These are phyloP conservation scores for Drosophila miranda DNA, from an alignment of 1,140 invertebrate species.

Conservation along the genomic window DNA sequence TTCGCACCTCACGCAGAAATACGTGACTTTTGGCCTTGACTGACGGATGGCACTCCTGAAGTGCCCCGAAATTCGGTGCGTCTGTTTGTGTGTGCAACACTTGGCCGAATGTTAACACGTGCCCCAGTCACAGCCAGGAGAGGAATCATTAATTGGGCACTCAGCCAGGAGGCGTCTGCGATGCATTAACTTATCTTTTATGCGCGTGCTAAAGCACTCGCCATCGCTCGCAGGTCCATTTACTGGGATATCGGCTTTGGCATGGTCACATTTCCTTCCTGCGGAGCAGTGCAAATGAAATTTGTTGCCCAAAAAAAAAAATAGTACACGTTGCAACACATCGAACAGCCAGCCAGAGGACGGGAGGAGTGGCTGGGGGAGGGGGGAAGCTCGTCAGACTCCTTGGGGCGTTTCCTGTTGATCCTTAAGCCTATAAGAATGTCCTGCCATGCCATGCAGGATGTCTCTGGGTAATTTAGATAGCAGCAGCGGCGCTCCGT, in stretches of 20 bases:
- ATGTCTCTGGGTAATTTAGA: constrained; percentile 81
- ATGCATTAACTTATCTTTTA: constrained; percentile 70
- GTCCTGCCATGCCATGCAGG: constrained; percentile 57
- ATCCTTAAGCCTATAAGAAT: constrained; percentile 46
- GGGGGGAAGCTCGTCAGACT: constrained; percentile 24
- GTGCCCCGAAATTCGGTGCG: no score
- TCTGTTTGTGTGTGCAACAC: constrained; percentile 20
- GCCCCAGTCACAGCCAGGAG: constrained; percentile 2
- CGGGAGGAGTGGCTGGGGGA: neutral
- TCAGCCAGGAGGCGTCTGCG: constrained; percentile 12
- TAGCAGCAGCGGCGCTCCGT: constrained; percentile 61
- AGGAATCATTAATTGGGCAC: constrained; percentile 66
- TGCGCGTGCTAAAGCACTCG: constrained; percentile 51
- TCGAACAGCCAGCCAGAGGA: constrained; percentile 5
- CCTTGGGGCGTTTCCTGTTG: constrained; percentile 66
- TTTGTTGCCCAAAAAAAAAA: constrained; percentile 54
- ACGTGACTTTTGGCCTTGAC: constrained; percentile 64
- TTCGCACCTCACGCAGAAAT: constrained; percentile 54
- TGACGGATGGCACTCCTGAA: constrained; percentile 34
- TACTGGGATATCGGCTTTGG: constrained; percentile 7
- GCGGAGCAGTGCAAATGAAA: no score
- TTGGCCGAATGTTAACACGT: constrained; percentile 69
- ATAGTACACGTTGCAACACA: constrained; percentile 24
- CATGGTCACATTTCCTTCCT: constrained; percentile 64
- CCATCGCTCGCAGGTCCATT: neutral